Conservation (phyloP, 2,797 vertebrate species). For the Typhlichthys subterraneus region DNA sequence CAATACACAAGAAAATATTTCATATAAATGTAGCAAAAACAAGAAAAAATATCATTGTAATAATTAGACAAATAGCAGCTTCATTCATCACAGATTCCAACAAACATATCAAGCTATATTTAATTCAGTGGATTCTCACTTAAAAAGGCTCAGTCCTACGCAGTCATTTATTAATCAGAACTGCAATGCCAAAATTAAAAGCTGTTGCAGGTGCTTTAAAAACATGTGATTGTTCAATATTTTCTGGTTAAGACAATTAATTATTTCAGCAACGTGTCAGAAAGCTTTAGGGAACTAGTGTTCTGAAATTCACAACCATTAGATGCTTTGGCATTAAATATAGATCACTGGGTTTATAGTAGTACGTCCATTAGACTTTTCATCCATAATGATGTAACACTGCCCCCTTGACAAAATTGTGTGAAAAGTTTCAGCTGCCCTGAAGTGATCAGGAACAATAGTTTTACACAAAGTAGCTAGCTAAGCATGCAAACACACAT, state of each 20-base stretch:
- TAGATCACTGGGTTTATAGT: constrained; percentile 39
- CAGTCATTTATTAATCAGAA: too few relatives aligned
- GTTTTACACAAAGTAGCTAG: too few relatives aligned
- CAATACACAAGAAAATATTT: too few relatives aligned
- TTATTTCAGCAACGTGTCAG: constrained; percentile 30
- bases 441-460: neutral
- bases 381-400: constrained; percentile 46
- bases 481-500: constrained; percentile 4
- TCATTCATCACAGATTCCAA: too few relatives aligned
- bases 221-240: constrained; percentile 38
- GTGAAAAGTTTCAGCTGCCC: constrained; percentile 13
- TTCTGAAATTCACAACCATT: constrained; percentile 32
- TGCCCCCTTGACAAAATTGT: constrained; percentile 47
- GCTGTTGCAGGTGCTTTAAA: constrained; percentile 4
- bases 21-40: too few relatives aligned
- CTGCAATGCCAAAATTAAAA: too few relatives aligned
- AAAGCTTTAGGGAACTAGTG: constrained; percentile 8
- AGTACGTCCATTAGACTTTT: constrained; percentile 26
- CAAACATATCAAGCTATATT: too few relatives aligned
- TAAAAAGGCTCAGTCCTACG: too few relatives aligned
- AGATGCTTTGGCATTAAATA: constrained; percentile 23
- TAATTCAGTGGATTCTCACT: too few relatives aligned
- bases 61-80: too few relatives aligned
- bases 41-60: too few relatives aligned
- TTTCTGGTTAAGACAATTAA: constrained; percentile 35